Base-by-base conservation (phyloP, 2,888 invertebrate genomes). In the Lithophane socia region DNA sequence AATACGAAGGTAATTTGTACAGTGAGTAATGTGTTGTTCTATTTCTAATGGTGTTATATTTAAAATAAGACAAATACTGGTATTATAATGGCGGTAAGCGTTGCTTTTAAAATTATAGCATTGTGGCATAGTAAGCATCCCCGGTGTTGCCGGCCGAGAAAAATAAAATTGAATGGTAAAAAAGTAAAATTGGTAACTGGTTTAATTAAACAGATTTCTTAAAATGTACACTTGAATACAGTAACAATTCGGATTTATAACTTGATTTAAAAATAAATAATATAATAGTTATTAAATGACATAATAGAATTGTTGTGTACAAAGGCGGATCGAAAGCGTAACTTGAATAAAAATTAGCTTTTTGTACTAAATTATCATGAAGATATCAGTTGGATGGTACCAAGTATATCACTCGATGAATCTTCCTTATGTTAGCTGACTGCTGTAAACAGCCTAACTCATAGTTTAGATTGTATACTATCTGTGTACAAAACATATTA, bases 401-500 rank as follows among this genome's bases (percentile, higher is more conserved):
- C 37, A 68, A 49, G 47, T 83, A 75, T 73, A 60, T 61, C 44
- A 74, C 52, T 74, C 13, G 52, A 69, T 68, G 58, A 54, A 85
- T 85, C 79, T 82, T 83, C 77, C 77, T 75, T 76, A 68, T 47
- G 54, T 42, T 79, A 86, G 77, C 73, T 42, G 83, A 65, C 81
- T 64, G 67, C 72, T 84, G 71, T 76, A 54, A 75, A 76, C 78
- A 86, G 80, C 77, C 82, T 84, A 74, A 86, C 75, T 65, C 75
- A 52, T 71, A 72, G 67, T 73, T 72, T 76, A 77, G 63, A 77
- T 70, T 63, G 56, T 76, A 68, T 77, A 78, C 16, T 70, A 49
- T 58, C 61, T 71, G 70, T 85, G 77, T 80, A 87, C 76, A 87
- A 72, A 85, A 70, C 47, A 61, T 67, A 71, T 61, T 65, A 76